phyloP scores from a whole-genome alignment of 2,888 invertebrate species.

The Limnephilus marmoratus region DNA sequence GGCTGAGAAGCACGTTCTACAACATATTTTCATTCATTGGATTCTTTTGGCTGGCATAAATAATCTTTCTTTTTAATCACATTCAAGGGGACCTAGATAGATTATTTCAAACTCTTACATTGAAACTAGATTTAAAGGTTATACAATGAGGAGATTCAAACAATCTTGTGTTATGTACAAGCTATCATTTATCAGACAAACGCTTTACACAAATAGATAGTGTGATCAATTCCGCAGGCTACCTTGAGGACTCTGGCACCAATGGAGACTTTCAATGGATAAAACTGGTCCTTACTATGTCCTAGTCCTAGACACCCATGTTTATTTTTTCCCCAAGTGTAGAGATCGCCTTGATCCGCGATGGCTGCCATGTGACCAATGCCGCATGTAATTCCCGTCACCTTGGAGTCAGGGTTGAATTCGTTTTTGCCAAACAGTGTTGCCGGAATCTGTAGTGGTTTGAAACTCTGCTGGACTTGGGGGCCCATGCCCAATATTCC shows the following conservation, averaged over 20 bases:
- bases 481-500: conserved; percentile 95
- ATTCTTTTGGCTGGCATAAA: too few relatives aligned
- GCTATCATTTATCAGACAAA: conserved; percentile 74
- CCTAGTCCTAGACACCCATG: conserved; percentile 91
- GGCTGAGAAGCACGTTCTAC: not conserved
- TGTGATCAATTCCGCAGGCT: conserved; percentile 91
- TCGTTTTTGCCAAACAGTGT: conserved; percentile 92
- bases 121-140: not conserved
- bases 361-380: conserved; percentile 88
- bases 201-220: conserved; percentile 85
- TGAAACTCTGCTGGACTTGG: conserved; percentile 79
- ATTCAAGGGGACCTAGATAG: too few relatives aligned
- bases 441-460: conserved; percentile 86
- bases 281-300: conserved; percentile 87
- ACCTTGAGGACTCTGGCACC: conserved; percentile 87
- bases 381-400: conserved; percentile 84
- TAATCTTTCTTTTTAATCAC: too few relatives aligned
- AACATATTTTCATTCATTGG: not conserved
- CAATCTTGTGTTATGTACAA: not conserved
- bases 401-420: conserved; percentile 83
- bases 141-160: not conserved
- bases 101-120: not conserved
- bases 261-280: conserved; percentile 89
- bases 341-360: conserved; percentile 90
- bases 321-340: conserved; percentile 94